phyloP scores from a whole-genome alignment of 2,797 vertebrate species.

The Mergus octosetaceus region DNA sequence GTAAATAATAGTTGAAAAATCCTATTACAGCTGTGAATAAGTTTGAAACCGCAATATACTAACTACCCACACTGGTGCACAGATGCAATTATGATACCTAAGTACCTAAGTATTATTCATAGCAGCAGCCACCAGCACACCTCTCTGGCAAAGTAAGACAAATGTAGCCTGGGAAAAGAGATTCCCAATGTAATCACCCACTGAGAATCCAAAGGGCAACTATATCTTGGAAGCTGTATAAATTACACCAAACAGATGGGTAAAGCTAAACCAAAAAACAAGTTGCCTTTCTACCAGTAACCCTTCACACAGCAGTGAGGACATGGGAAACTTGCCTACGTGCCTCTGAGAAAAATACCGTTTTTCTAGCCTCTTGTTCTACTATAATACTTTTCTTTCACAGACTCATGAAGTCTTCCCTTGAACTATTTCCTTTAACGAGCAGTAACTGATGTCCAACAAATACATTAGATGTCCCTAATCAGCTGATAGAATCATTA shows the following conservation, averaged over 20 bases:
- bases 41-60: neutral
- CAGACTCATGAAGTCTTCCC: neutral
- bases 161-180: neutral
- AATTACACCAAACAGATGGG: neutral
- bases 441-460: neutral
- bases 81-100: neutral
- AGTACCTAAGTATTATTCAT: neutral
- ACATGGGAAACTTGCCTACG: accelerated
- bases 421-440: neutral
- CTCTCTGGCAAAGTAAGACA: neutral
- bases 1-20: neutral
- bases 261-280: neutral
- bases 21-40: neutral
- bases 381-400: neutral
- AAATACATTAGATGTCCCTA: neutral
- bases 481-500: neutral
- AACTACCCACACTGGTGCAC: neutral
- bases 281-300: neutral
- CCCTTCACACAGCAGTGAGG: neutral
- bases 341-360: neutral
- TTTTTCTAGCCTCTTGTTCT: neutral
- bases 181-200: neutral
- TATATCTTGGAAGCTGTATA: neutral
- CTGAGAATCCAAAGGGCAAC: neutral
- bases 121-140: neutral